phyloP scores from a whole-genome alignment of 2,797 vertebrate genomes.

The Rhabdomys pumilio region DNA sequence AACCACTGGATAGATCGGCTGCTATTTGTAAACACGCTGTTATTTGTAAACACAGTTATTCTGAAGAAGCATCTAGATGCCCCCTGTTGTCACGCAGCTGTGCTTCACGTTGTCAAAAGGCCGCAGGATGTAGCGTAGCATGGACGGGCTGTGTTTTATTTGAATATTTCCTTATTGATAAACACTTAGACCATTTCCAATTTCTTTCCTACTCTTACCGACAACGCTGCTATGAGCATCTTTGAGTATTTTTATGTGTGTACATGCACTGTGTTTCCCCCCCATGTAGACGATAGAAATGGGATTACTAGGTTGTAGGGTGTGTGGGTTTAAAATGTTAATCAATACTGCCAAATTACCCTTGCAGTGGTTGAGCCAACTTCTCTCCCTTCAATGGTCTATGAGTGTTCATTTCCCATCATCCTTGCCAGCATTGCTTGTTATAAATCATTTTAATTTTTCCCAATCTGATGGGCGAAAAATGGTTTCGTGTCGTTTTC shows the following conservation, averaged over 20 bases:
- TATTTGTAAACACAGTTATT: slow-evolving; percentile 19
- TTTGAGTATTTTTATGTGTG: background rate
- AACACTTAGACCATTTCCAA: slow-evolving; percentile 24
- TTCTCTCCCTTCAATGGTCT: background rate
- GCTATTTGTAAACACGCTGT: slow-evolving; percentile 20
- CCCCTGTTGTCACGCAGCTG: background rate
- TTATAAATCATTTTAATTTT: slow-evolving; percentile 78
- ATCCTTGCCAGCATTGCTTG: slow-evolving; percentile 67
- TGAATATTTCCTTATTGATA: slow-evolving; percentile 44
- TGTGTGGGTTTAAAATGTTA: slow-evolving; percentile 56
- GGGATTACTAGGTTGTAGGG: slow-evolving; percentile 17
- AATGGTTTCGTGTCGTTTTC: slow-evolving; percentile 61
- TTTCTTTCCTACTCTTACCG: slow-evolving; percentile 27
- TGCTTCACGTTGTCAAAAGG: background rate
- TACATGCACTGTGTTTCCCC: background rate
- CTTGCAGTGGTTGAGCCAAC: slow-evolving; percentile 48
- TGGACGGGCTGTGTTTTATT: slow-evolving; percentile 6
- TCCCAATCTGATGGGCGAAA: slow-evolving; percentile 75
- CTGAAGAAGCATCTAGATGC: background rate
- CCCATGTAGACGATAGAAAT: background rate
- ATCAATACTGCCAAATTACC: slow-evolving; percentile 39
- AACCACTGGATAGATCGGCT: background rate
- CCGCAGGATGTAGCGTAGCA: background rate
- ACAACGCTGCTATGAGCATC: background rate
- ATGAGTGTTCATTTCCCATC: slow-evolving; percentile 45